These are phyloP conservation scores for Opisthocomus hoazin DNA, from an alignment of 2,113 vertebrate genomes.

Conservation along the genomic window DNA sequence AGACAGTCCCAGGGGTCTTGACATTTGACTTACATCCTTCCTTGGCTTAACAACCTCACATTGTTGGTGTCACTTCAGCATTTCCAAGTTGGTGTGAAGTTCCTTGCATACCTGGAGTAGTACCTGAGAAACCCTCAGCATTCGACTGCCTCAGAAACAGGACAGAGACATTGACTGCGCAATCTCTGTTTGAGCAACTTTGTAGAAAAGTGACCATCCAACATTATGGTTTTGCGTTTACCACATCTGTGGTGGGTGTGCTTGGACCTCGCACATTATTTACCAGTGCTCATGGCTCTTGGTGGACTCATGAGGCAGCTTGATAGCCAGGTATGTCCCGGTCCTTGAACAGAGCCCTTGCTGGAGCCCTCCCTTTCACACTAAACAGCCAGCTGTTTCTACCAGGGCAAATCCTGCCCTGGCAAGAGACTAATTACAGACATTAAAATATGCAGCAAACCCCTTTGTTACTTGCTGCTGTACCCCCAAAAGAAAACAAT, in stretches of 20 bases:
- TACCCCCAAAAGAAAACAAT: not conserved
- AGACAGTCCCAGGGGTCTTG: not conserved
- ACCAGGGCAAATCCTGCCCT: not conserved
- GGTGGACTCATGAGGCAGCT: not conserved
- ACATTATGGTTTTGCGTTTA: not conserved
- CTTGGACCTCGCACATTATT: not conserved
- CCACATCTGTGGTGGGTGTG: fast-evolving
- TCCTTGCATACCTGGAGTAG: not conserved
- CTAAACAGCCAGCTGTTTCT: not conserved
- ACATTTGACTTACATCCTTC: not conserved
- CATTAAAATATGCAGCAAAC: not conserved
- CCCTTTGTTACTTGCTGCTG: not conserved
- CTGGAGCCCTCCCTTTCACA: not conserved
- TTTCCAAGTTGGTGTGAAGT: not conserved
- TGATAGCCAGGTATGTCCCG: not conserved
- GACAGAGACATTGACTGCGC: not conserved
- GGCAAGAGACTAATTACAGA: not conserved
- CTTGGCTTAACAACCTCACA: not conserved
- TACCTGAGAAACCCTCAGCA: not conserved
- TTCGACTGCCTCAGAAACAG: not conserved
- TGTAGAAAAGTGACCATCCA: not conserved
- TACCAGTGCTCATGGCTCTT: fast-evolving
- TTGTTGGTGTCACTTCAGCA: not conserved
- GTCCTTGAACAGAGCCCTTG: not conserved
- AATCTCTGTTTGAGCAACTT: not conserved